These are phyloP conservation scores for Oscheius onirici DNA, from an alignment of 2,888 invertebrate genomes.

Conservation along the genomic window DNA sequence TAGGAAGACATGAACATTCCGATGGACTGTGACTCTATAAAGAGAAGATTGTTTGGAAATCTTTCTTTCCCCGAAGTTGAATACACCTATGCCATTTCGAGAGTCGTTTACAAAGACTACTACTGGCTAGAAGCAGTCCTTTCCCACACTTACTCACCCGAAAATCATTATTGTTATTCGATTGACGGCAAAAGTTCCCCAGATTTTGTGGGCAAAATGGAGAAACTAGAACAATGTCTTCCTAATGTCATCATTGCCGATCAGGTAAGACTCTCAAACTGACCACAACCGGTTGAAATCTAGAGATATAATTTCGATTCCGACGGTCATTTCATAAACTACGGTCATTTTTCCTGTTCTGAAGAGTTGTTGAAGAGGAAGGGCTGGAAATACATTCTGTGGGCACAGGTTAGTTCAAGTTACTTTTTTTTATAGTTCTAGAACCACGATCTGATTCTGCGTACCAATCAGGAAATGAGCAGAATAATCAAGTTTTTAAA, in stretches of 20 bases:
- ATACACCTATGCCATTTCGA: slow-evolving; percentile 15
- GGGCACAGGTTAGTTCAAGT: slow-evolving; percentile 22
- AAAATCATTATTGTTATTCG: slow-evolving; percentile 30
- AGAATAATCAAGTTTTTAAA: slow-evolving; percentile 27
- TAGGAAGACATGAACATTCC: not conserved
- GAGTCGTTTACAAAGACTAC: slow-evolving; percentile 28
- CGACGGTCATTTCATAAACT: slow-evolving; percentile 30
- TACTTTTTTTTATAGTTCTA: not conserved
- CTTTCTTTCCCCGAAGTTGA: not conserved
- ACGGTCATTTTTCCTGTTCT: slow-evolving; percentile 29
- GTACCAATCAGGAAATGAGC: slow-evolving; percentile 34
- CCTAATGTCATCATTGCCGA: slow-evolving; percentile 17
- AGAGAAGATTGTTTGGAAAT: not conserved
- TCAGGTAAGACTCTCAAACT: not conserved
- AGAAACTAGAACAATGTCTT: slow-evolving; percentile 16
- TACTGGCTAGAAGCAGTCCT: slow-evolving; percentile 26
- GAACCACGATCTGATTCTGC: slow-evolving; percentile 29
- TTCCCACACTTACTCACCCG: slow-evolving; percentile 25
- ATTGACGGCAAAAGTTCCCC: slow-evolving; percentile 20
- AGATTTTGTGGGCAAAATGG: not conserved
- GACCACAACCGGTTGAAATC: not conserved
- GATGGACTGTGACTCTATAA: slow-evolving; percentile 17
- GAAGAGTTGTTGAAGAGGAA: slow-evolving; percentile 9
- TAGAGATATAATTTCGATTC: slow-evolving; percentile 30
- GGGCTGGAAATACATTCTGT: slow-evolving; percentile 29